phyloP scores from a whole-genome alignment of 1,140 invertebrate genomes.

The Helicoverpa zea region DNA sequence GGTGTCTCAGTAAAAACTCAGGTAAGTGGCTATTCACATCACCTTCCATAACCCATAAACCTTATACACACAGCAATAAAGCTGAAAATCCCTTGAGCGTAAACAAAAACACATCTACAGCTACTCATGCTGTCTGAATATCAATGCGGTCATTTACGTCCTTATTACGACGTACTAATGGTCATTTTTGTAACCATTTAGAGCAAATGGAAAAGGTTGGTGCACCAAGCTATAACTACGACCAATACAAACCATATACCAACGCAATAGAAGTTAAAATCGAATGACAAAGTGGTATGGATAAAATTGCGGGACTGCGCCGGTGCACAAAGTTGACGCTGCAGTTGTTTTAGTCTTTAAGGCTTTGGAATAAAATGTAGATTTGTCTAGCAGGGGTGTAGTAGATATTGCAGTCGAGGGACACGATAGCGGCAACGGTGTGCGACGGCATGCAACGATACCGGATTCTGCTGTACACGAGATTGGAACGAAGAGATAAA shows the following conservation, averaged over 20 bases:
- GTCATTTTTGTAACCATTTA: conserved; percentile 31
- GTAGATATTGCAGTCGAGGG: conserved; percentile 44
- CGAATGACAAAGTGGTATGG: too few species aligned
- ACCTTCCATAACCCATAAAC: conserved; percentile 16
- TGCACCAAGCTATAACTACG: conserved; percentile 3
- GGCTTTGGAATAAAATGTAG: conserved; percentile 41
- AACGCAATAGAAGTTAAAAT: conserved; percentile 12
- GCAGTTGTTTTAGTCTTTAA: conserved; percentile 48
- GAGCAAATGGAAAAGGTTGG: conserved; percentile 9
- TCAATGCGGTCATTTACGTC: conserved; percentile 37
- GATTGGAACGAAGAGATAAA: conserved; percentile 53
- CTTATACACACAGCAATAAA: background rate
- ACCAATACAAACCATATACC: background rate
- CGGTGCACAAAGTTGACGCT: conserved; percentile 46
- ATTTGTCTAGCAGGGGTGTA: conserved; percentile 37
- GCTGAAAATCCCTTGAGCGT: conserved; percentile 3
- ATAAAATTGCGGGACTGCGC: conserved; percentile 47
- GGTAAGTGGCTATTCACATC: conserved; percentile 53
- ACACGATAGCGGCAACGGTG: conserved; percentile 71
- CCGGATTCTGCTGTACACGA: conserved; percentile 60
- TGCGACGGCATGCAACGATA: conserved; percentile 76
- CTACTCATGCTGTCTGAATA: conserved; percentile 28
- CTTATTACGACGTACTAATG: conserved; percentile 40
- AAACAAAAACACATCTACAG: conserved; percentile 32
- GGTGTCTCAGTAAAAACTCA: conserved; percentile 54